Evolutionary conservation across 2,113 vertebrate species (phyloP), one percentile per base, ranked within the genome.

Genomic region (Gavia stellata): DNA sequence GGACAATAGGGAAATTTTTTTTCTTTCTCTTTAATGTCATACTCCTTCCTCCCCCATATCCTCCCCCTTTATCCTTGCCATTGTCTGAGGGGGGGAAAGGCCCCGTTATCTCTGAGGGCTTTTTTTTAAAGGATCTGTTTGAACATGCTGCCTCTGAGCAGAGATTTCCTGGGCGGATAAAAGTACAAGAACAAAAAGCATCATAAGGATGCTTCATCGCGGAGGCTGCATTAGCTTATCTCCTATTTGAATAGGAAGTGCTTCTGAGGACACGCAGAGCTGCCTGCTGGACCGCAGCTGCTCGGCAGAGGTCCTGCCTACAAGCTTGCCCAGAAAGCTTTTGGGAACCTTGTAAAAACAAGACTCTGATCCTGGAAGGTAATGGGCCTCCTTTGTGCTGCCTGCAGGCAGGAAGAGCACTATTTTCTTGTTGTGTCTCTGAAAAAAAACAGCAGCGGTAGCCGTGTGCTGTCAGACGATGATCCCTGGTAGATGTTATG

Each of bases 131-230:
- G 75, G 93, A 53, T 95, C 84, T 94, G 91, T 95, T 97, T 94
- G 94, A 97, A 95, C 94, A 87, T 1, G 58, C 89, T 90, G 94
- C 89, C 92, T 96, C 94, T 17, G 26, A 95, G 94, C 92, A 94
- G 96, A 97, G 97, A 94, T 95, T 96, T 97, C 96, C 96, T 97
- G 96, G 92, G 92, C 50, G 81, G 96, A 95, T 96, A 88, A 92
- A 97, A 97, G 96, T 73, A 83, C 92, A 81, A 94, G 95, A 97
- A 97, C 94, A 97, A 96, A 97, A 92, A 97, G 94, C 95, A 95
- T 79, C 91, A 56, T 61, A 73, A 97, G 97, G 94, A 90, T 91
- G 94, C 94, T 82, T 80, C 73, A 21, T 70, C 18, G 59, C 23
- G 31, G 95, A 97, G 97, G 95, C 97, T 91, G 94, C 92, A 81